Base-by-base conservation (phyloP, 2,888 invertebrate species). In the Leptopilina syphax region DNA sequence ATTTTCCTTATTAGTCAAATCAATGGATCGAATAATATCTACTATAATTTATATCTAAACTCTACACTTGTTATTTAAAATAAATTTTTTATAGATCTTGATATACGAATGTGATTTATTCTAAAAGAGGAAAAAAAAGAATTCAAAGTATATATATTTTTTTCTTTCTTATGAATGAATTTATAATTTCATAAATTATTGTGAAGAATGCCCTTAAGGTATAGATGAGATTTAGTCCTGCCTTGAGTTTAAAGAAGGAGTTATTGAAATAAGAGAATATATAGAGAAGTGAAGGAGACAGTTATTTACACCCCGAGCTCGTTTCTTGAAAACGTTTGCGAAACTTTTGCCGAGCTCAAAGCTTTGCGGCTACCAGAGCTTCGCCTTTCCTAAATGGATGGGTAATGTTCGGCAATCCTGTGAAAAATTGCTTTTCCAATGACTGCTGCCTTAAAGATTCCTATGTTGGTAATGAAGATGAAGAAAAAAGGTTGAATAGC, bases 311-410 rank as follows among this genome's bases (percentile, higher is more conserved):
- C 73, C 73, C 73, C 79, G 77, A 54, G 73, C 66, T 67, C 79
- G 79, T 65, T 68, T 54, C 63, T 12, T 66, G 79, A 65, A 82
- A 67, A 80, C 77, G 66, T 78, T 67, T 78, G 76, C 77, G 73
- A 82, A 86, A 82, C 68, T 85, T 84, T 84, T 79, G 41, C 78
- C 80, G 79, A 77, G 73, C 82, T 83, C 76, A 76, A 81, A 81
- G 68, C 34, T 77, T 66, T 73, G 57, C 73, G 9, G 57, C 73
- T 57, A 73, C 54, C 47, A 10, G 18, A 67, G 67, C 67, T 47
- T 47, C 67, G 44, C 67, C 44, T 73, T 73, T 73, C 41, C 54
- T 54, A 73, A 73, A 65, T 57, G 73, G 57, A n/a, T 73, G 73
- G 57, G 57, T 73, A 57, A 73, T 73, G 57, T 73, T 73, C 73